A percentile compares a stretch with the other conserved stretches of the same genome.
Conservation (phyloP, 1,140 invertebrate species). For the Camponotus vicinus region DNA sequence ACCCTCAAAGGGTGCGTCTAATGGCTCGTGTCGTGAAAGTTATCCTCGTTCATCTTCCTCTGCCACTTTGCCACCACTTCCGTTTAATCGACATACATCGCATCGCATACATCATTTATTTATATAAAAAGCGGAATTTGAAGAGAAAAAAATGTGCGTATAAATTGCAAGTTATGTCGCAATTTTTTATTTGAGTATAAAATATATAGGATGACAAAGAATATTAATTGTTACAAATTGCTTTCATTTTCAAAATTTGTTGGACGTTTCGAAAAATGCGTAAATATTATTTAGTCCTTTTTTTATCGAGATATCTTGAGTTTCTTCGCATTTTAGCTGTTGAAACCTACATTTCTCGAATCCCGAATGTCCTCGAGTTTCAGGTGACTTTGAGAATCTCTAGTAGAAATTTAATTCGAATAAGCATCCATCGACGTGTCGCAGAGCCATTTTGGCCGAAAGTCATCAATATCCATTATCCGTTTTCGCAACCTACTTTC, state of each 20-base stretch:
- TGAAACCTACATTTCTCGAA: constrained; percentile 2
- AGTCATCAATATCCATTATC: constrained; percentile 35
- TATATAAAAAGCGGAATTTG: neutral
- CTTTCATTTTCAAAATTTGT: neutral
- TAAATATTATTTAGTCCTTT: neutral
- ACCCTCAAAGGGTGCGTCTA: constrained; percentile 63
- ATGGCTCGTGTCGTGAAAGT: constrained; percentile 66
- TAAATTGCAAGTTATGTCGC: neutral
- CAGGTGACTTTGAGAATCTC: neutral
- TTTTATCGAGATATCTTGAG: neutral
- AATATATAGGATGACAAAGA: neutral
- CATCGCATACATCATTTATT: constrained; percentile 33
- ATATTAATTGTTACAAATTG: neutral
- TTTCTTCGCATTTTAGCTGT: neutral
- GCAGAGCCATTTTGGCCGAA: neutral
- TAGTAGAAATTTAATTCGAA: constrained; percentile 13
- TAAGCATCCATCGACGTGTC: neutral
- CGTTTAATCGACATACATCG: constrained; percentile 4
- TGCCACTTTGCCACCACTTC: constrained; percentile 4
- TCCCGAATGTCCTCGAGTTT: neutral
- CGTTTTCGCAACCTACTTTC: neutral
- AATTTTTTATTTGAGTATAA: neutral
- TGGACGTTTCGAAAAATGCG: neutral
- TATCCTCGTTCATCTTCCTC: constrained; percentile 25
- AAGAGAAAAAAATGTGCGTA: neutral